Percentiles rank a stretch among this genome's conserved stretches.
Evolutionary conservation across 2,888 invertebrate genomes (phyloP).

Genomic region (Craniophora ligustri): DNA sequence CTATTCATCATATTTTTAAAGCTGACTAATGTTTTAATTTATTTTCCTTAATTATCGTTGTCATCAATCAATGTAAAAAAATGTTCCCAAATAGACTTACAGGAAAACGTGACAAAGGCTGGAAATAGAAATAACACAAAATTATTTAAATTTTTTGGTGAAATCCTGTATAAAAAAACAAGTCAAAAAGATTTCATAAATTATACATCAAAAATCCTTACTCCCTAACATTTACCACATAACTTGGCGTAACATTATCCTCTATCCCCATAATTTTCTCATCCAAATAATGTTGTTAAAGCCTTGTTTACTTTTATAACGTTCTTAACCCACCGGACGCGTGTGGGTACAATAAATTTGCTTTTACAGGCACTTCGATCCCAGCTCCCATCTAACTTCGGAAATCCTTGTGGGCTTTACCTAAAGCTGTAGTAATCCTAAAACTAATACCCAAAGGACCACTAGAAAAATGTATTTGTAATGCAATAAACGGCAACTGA

Average conservation of each 20-base stretch:
- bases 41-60: too few species aligned
- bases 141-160: too few species aligned
- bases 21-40: too few species aligned
- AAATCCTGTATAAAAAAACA: too few species aligned
- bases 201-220: neutral
- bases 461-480: slow-evolving; percentile 47
- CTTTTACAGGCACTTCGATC: slow-evolving; percentile 49
- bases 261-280: slow-evolving; percentile 7
- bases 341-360: slow-evolving; percentile 54
- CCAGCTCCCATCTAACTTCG: slow-evolving; percentile 47
- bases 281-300: slow-evolving; percentile 25
- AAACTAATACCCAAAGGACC: slow-evolving; percentile 43
- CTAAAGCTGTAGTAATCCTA: slow-evolving; percentile 48
- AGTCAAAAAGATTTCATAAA: too few species aligned
- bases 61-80: too few species aligned
- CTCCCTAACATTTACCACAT: neutral
- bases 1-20: too few species aligned
- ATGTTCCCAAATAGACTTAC: too few species aligned
- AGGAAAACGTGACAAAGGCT: too few species aligned
- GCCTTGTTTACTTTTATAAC: slow-evolving; percentile 39
- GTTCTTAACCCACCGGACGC: slow-evolving; percentile 20
- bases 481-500: slow-evolving; percentile 41
- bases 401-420: slow-evolving; percentile 52
- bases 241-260: neutral
- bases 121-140: too few species aligned